Evolutionary conservation across 2,797 vertebrate genomes (phyloP).

Genomic region (Fistularia tabacaria): DNA sequence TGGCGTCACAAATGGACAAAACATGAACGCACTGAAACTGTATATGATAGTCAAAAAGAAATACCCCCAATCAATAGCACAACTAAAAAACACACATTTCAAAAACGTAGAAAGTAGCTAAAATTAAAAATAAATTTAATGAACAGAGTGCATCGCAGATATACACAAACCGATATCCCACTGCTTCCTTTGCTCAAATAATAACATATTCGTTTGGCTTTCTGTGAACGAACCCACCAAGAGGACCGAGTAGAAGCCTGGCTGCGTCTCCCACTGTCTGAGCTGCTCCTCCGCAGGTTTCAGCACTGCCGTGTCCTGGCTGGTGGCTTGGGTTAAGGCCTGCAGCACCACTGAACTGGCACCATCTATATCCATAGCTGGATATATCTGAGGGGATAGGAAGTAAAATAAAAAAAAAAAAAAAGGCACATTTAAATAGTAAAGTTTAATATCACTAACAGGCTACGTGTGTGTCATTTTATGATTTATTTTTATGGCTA

Average conservation of each 20-base stretch:
- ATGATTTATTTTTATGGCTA: too few species aligned
- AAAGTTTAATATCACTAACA: neutral
- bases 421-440: neutral
- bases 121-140: too few species aligned
- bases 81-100: too few species aligned
- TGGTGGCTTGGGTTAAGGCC: conserved; percentile 94
- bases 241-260: conserved; percentile 94
- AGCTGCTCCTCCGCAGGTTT: conserved; percentile 96
- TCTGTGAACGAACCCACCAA: conserved; percentile 73
- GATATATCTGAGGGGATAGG: conserved; percentile 49
- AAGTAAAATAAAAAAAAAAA: neutral
- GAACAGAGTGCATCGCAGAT: too few species aligned
- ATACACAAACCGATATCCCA: too few species aligned
- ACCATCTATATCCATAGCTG: conserved; percentile 90
- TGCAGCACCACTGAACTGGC: conserved; percentile 91
- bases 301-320: conserved; percentile 90
- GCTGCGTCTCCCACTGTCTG: conserved; percentile 95
- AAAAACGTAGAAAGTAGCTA: too few species aligned
- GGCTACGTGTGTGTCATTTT: neutral
- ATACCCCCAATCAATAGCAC: too few species aligned
- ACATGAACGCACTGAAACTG: too few species aligned
- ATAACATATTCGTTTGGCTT: too few species aligned
- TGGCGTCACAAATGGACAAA: too few species aligned
- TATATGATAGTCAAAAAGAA: too few species aligned
- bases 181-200: too few species aligned